Percentiles rank a stretch among this genome's conserved stretches.
phyloP scores from a whole-genome alignment of 1,140 invertebrate species.

The Asbolus verrucosus region DNA sequence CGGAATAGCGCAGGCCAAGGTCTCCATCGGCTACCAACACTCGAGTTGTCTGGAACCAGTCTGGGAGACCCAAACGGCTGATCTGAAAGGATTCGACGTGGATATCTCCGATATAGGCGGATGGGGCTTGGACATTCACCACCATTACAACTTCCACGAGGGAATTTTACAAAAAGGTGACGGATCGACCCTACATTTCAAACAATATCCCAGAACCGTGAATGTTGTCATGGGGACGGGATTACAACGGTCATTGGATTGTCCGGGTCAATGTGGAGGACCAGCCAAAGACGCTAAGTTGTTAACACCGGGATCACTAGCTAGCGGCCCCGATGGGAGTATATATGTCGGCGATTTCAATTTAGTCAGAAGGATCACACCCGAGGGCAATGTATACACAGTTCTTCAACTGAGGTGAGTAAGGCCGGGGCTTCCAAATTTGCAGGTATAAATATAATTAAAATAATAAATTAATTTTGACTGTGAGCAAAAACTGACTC shows the following conservation, averaged over 20 bases:
- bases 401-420: conserved; percentile 90
- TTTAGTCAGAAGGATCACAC: conserved; percentile 91
- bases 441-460: too few relatives aligned
- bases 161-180: conserved; percentile 97
- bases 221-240: conserved; percentile 95
- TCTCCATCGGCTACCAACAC: conserved; percentile 96
- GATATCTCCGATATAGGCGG: conserved; percentile 97
- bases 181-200: conserved; percentile 92
- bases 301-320: conserved; percentile 91
- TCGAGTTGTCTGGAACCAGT: conserved; percentile 85
- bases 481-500: too few relatives aligned
- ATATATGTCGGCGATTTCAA: conserved; percentile 98
- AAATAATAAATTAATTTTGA: too few relatives aligned
- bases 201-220: conserved; percentile 90
- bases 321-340: conserved; percentile 94
- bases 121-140: conserved; percentile 98
- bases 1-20: conserved; percentile 86
- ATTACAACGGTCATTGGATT: conserved; percentile 80
- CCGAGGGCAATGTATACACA: conserved; percentile 91
- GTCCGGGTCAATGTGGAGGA: conserved; percentile 86
- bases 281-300: conserved; percentile 87
- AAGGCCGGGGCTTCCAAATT: background rate
- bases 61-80: conserved; percentile 95
- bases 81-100: conserved; percentile 95
- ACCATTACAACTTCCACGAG: conserved; percentile 98